phyloP scores from a whole-genome alignment of 2,113 vertebrate genomes.

The Entelurus aequoreus region DNA sequence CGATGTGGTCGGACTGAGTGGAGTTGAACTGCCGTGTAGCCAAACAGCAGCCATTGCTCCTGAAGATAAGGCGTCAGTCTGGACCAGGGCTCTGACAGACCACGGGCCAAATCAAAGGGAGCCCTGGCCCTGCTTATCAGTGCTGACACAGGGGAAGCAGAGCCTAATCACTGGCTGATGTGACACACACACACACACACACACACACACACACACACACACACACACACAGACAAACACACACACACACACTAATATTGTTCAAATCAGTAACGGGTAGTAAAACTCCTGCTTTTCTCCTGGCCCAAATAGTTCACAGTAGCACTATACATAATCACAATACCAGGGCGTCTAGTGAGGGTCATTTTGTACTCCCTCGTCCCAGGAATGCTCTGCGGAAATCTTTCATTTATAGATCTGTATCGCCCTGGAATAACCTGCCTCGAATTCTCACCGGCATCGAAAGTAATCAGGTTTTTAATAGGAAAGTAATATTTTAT shows the following conservation, averaged over 20 bases:
- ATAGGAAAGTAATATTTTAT: no score
- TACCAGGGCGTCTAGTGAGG: no score
- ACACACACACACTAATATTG: neutral
- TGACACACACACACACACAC: neutral
- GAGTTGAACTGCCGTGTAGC: slow-evolving; percentile 38
- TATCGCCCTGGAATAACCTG: no score
- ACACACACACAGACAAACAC: slow-evolving; percentile 40
- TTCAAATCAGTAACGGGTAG: neutral
- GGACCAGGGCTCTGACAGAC: slow-evolving; percentile 66
- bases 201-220: slow-evolving; percentile 21
- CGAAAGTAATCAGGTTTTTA: no score
- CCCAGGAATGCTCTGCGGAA: no score
- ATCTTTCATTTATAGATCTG: no score
- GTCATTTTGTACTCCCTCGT: no score
- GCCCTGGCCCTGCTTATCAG: slow-evolving; percentile 68
- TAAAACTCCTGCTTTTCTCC: no score
- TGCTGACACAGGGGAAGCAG: slow-evolving; percentile 67
- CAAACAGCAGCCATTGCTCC: slow-evolving; percentile 45
- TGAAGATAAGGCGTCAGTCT: slow-evolving; percentile 68
- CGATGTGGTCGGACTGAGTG: slow-evolving; percentile 1
- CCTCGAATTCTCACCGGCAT: no score
- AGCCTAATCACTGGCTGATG: slow-evolving; percentile 61
- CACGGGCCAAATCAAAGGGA: slow-evolving; percentile 68
- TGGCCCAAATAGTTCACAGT: no score
- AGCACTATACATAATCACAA: no score